Conservation (phyloP, 2,797 vertebrate genomes). For the Bovichtus diacanthus region DNA sequence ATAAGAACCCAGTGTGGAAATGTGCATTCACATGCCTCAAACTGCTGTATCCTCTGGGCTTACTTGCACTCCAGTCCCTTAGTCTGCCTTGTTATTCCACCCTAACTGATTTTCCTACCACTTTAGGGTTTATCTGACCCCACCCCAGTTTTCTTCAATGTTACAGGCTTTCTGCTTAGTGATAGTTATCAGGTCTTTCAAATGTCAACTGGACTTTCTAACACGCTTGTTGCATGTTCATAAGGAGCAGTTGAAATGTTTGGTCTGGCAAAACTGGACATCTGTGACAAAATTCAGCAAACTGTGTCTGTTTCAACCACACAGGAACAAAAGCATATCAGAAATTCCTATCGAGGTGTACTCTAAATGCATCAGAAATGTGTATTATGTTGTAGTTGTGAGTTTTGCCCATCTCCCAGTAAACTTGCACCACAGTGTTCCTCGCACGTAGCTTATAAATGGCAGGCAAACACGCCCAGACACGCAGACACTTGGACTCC, state of each 20-base stretch:
- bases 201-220: not conserved
- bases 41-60: not conserved
- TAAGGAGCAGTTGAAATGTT: not conserved
- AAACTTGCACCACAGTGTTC: not conserved
- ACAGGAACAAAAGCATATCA: not conserved
- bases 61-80: not conserved
- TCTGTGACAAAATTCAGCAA: not conserved
- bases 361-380: not conserved
- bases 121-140: not conserved
- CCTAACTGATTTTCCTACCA: not conserved
- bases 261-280: not conserved
- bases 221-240: not conserved
- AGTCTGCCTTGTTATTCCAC: slow-evolving; percentile 13
- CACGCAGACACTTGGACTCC: not conserved
- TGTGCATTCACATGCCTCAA: slow-evolving; percentile 2
- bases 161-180: not conserved
- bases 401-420: not conserved
- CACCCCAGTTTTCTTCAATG: not conserved
- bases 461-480: slow-evolving; percentile 9
- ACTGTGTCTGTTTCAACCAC: not conserved
- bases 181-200: not conserved
- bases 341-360: not conserved
- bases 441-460: slow-evolving; percentile 20
- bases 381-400: not conserved
- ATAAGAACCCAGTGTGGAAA: not conserved